phyloP scores from a whole-genome alignment of 2,797 vertebrate species.

The Chloroceryle amazona region DNA sequence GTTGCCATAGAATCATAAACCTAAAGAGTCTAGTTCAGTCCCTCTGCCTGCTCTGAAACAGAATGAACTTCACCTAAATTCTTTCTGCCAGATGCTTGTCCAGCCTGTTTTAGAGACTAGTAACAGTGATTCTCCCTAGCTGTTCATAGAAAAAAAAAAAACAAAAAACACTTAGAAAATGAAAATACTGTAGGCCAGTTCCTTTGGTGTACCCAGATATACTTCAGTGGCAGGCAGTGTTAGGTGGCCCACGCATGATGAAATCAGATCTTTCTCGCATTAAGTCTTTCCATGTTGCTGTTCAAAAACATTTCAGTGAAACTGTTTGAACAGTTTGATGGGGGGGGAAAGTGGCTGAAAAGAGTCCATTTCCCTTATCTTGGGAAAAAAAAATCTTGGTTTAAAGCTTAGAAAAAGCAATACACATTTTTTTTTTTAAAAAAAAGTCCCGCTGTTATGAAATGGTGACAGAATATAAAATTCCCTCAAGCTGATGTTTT shows the following conservation, averaged over 20 bases:
- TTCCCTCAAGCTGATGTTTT: not conserved
- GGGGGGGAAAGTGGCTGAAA: not conserved
- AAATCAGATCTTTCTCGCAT: not conserved
- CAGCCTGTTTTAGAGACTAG: not conserved
- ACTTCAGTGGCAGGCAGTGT: not conserved
- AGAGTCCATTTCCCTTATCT: not conserved
- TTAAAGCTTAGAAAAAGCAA: not conserved
- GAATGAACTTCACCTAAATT: not conserved
- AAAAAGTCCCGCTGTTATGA: not conserved
- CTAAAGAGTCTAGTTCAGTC: not conserved
- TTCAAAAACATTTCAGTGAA: not conserved
- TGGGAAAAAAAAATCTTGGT: not conserved
- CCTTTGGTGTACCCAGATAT: not conserved
- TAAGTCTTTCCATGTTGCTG: not conserved
- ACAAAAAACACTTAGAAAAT: not conserved
- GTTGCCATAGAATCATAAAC: constrained; percentile 67
- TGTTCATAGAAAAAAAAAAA: not conserved
- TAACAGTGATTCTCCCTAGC: not conserved
- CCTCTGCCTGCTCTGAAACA: not conserved
- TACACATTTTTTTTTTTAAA: constrained; percentile 29
- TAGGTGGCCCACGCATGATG: not conserved
- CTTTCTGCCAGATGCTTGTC: not conserved
- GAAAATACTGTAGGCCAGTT: not conserved
- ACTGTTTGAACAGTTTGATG: not conserved
- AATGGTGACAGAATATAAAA: not conserved